Base-by-base conservation (phyloP, 92 coral and sea anemone species). In the Nematostella vectensis region DNA sequence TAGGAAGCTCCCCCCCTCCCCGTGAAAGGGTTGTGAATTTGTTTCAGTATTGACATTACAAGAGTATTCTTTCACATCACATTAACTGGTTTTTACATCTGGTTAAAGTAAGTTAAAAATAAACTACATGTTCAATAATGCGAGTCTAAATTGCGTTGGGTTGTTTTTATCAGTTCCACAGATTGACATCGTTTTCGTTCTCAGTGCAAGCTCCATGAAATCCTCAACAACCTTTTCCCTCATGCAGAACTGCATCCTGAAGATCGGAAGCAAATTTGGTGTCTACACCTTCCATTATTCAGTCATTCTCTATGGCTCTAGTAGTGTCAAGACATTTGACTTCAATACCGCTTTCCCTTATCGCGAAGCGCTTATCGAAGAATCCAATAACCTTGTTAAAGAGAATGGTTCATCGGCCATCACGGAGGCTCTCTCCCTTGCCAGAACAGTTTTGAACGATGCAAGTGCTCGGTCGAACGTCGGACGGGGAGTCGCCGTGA, bases 251-350 rank as follows among this genome's bases (percentile, higher is more conserved):
- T 52, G 50, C 17, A 52, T n/a, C 25, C 22, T 50, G 26, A 53
- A 25, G 10, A 64, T 53, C 52, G 27, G 50, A 24, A 26, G 52
- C 0, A 52, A 26, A 24, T 64, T 64, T 38, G 70, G 70, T 23
- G 70, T 53, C 20, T 64, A 64, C 61, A 64, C 59, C 51, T 51
- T 64, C 48, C 52, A 42, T 13, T 64, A 64, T 20, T 64, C 70
- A 19, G 70, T 64, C 29, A 64, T 64, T 43, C 27, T 64, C 15
- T 64, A 51, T 42, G 70, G 70, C 39, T 0, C 37, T 19, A 16
- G 51, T 19, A 25, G 47, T 11, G 26, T 25, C n/a, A 64, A 37
- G 47, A 20, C 36, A 18, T 42, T 64, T 25, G 70, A 52, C 59
- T 64, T 64, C 21, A 47, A 48, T 3, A 64, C 49, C 2, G 36